Conservation (phyloP, 2,113 vertebrate species). For the Boleophthalmus pectinirostris region DNA sequence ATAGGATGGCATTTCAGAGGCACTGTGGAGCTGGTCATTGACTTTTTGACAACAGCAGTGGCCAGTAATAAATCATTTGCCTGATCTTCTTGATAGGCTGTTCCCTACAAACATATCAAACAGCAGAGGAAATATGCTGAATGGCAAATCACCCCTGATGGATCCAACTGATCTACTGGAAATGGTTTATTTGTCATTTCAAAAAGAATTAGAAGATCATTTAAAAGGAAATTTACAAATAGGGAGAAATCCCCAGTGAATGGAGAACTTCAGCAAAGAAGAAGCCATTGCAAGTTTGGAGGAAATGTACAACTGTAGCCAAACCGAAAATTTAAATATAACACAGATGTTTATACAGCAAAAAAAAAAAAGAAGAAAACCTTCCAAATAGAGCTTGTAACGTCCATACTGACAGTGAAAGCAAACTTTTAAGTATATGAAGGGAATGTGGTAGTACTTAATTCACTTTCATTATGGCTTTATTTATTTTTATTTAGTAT, state of each 20-base stretch:
- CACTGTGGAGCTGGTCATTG: neutral
- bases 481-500: too few relatives aligned
- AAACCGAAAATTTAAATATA: neutral
- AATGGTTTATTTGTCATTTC: constrained; percentile 79
- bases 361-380: neutral
- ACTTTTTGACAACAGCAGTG: constrained; percentile 57
- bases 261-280: neutral
- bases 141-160: constrained; percentile 71
- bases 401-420: too few relatives aligned
- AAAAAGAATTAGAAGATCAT: constrained; percentile 52
- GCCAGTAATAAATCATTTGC: neutral
- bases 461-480: too few relatives aligned
- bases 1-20: neutral
- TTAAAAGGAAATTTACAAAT: constrained; percentile 15
- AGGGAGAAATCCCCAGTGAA: neutral
- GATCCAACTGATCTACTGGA: constrained; percentile 74
- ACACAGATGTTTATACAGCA: neutral
- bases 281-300: constrained; percentile 43
- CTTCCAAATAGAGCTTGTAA: neutral
- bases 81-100: accelerated
- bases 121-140: constrained; percentile 47
- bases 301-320: constrained; percentile 12
- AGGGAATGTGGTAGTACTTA: too few relatives aligned
- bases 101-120: constrained; percentile 55
- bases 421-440: too few relatives aligned